Evolutionary conservation across 2,888 invertebrate genomes (phyloP), one percentile per base, ranked within the genome.

Genomic region (Rosalia funebris): DNA sequence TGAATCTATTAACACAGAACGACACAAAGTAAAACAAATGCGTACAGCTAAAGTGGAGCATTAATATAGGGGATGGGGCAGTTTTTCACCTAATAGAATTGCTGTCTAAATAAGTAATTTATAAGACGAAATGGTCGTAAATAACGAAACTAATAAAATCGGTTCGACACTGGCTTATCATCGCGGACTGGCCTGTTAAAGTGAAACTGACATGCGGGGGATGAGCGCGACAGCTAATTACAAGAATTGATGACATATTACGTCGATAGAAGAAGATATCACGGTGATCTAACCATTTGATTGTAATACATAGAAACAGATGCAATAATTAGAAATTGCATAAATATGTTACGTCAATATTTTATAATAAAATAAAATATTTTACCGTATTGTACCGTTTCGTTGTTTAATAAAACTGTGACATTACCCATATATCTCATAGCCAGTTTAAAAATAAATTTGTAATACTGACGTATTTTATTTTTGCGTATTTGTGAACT

Each of bases 21-120:
- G 34, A 34, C 10, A 34, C 34, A 34, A 34, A 34, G 34, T 34
- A 34, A 34, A 34, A 34, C 34, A 34, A 34, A 34, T 34, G 34
- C 34, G 11, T 2, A 11, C 34, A 11, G 11, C 11, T n/a, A n/a
- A n/a, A 34, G 34, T 34, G 34, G 34, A n/a, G 34, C 34, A 34
- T 34, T 34, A 34, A 34, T 34, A 2, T 34, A n/a, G 34, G 34
- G 34, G 34, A 34, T 34, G 34, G 34, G 34, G 11, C 34, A 7
- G 34, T n/a, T 3, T 34, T 34, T 34, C 34, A 34, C 34, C 34
- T 34, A 34, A 34, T 34, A 34, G 34, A 34, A 34, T 34, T 34
- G 34, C 34, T 34, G 34, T 34, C 34, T 34, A 34, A 34, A 34
- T 34, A 34, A 34, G 34, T 34, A 34, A 34, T 34, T 34, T 34